These are phyloP conservation scores for Rhinichthys osculus DNA, from an alignment of 2,797 vertebrate species.

Conservation along the genomic window DNA sequence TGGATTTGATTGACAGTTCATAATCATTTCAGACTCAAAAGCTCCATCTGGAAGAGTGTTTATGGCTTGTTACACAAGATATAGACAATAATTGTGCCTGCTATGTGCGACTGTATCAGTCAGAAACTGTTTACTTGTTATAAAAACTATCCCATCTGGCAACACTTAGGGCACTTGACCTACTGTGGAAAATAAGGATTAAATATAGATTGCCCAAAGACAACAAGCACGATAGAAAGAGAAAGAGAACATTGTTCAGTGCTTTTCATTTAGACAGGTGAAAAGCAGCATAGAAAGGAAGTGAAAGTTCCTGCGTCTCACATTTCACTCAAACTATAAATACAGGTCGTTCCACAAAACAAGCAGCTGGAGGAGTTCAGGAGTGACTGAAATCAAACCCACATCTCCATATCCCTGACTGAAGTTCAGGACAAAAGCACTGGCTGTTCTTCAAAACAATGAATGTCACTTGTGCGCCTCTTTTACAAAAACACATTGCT, in stretches of 20 bases:
- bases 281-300: slow-evolving; percentile 36
- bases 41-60: slow-evolving; percentile 1
- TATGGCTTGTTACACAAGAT: slow-evolving; percentile 1
- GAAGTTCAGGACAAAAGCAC: slow-evolving; percentile 2
- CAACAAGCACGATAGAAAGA: slow-evolving; percentile 27
- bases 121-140: slow-evolving; percentile 5
- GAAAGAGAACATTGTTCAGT: slow-evolving; percentile 11
- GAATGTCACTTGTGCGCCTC: neutral
- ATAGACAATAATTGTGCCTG: neutral
- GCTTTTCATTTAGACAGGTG: slow-evolving; percentile 42
- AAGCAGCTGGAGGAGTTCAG: slow-evolving; percentile 20
- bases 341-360: slow-evolving; percentile 45
- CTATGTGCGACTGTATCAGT: neutral
- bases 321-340: slow-evolving; percentile 54
- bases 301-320: slow-evolving; percentile 45
- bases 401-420: slow-evolving; percentile 25
- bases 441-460: slow-evolving; percentile 25
- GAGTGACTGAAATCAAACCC: slow-evolving; percentile 27
- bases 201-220: slow-evolving; percentile 30
- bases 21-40: slow-evolving; percentile 4
- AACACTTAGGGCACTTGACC: neutral
- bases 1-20: slow-evolving; percentile 30
- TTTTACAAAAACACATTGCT: neutral
- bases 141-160: slow-evolving; percentile 16
- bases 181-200: neutral